phyloP scores from a whole-genome alignment of 2,888 invertebrate genomes.

The Lamproptera curius region DNA sequence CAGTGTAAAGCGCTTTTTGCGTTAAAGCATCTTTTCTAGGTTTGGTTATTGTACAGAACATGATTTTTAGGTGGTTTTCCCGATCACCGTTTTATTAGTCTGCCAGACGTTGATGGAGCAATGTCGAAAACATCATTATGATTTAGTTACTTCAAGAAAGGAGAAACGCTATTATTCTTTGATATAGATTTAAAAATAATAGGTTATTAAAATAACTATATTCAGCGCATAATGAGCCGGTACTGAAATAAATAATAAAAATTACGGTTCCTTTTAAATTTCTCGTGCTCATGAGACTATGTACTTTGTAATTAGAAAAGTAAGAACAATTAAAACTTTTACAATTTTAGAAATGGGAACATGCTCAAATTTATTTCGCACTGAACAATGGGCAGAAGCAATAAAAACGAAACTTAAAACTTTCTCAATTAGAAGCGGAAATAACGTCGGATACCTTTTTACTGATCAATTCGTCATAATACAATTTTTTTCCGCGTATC shows the following conservation, averaged over 20 bases:
- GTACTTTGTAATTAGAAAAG: conserved; percentile 75
- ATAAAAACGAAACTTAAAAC: conserved; percentile 67
- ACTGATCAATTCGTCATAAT: conserved; percentile 17
- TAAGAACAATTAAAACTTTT: conserved; percentile 76
- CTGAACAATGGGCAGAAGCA: conserved; percentile 66
- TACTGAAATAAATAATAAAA: neutral
- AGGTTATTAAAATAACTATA: neutral
- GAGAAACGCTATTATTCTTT: neutral
- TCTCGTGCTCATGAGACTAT: conserved; percentile 41
- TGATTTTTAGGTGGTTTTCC: no score
- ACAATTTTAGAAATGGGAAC: conserved; percentile 73
- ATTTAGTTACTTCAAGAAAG: neutral
- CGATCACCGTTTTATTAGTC: no score
- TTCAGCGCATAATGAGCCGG: neutral
- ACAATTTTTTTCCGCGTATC: conserved; percentile 6
- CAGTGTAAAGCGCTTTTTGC: no score
- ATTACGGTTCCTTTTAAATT: conserved; percentile 2
- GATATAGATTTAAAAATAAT: neutral
- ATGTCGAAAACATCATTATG: no score
- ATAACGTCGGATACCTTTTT: conserved; percentile 41
- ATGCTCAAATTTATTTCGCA: conserved; percentile 57
- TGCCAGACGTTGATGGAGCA: no score
- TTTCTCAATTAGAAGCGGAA: conserved; percentile 65
- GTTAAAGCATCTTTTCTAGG: no score
- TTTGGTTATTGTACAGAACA: no score